These are phyloP conservation scores for Sterna hirundo DNA, from an alignment of 2,113 vertebrate species.

Conservation along the genomic window DNA sequence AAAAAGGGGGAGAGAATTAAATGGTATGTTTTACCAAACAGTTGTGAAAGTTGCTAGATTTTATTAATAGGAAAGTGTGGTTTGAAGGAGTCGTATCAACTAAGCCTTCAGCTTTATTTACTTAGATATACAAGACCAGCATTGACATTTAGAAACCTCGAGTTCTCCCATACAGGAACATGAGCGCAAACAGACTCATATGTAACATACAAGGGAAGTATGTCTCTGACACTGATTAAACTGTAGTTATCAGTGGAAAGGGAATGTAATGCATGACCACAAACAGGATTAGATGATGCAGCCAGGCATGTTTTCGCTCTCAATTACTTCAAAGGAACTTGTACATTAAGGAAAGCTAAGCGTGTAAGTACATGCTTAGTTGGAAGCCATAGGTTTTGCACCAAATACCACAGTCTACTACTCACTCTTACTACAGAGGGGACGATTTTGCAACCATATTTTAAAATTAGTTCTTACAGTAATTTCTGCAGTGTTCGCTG, in stretches of 20 bases:
- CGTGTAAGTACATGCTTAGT: neutral
- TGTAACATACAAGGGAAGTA: fast-evolving
- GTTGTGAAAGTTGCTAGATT: neutral
- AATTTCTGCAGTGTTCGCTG: slow-evolving; percentile 92
- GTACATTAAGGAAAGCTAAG: neutral
- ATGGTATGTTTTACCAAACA: fast-evolving
- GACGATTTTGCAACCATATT: neutral
- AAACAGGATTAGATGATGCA: neutral
- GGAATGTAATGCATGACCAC: fast-evolving
- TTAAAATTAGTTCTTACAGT: slow-evolving; percentile 77
- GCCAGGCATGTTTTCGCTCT: neutral
- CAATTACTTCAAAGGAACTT: neutral
- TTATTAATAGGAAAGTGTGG: neutral
- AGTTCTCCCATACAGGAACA: fast-evolving
- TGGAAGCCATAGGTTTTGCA: neutral
- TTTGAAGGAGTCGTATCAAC: neutral
- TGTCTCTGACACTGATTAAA: neutral
- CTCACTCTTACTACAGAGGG: too few species aligned
- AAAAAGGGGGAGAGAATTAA: neutral
- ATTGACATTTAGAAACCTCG: neutral
- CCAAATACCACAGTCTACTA: neutral
- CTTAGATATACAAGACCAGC: neutral
- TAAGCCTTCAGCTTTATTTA: neutral
- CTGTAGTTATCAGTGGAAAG: neutral
- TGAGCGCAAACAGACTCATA: neutral